Evolutionary conservation across 2,113 vertebrate species (phyloP), one percentile per base, ranked within the genome.

Genomic region (Engraulis encrasicolus): DNA sequence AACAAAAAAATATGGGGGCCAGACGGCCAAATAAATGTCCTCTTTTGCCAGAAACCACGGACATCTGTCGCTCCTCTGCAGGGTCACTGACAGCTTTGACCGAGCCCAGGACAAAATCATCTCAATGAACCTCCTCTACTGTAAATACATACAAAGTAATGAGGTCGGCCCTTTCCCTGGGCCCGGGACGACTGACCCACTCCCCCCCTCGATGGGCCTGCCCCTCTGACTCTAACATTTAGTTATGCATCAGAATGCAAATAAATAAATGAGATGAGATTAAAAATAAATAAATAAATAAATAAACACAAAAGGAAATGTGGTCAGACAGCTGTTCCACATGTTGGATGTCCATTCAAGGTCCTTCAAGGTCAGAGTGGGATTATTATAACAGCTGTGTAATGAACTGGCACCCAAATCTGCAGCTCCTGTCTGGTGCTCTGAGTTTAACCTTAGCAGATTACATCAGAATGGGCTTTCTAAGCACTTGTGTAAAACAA

Each of bases 311-410:
- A 31, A 74, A 74, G 17, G 6, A 27, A 27, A 31, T 66, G 58
- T 66, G 58, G 58, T 9, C 58, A 31, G 7, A 12, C 58, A 31
- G 7, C 7, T 66, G 58, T 66, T 11, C n/a, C 7, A 27, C n/a
- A n/a, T n/a, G n/a, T 23, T 66, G 27, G 66, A 12, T 74, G 66
- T 34, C 31, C 12, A 12, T 2, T 15, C n/a, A n/a, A n/a, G 11
- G 12, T 74, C 66, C 15, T 1, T 4, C 23, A 34, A 74, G 66
- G 66, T 74, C 27, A 17, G 31, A 23, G 27, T 23, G 12, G 66
- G 66, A 74, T 74, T 74, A 74, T 74, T 74, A 34, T 15, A 31
- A 74, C 31, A 74, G 17, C 66, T 74, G 27, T 74, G 14, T 74
- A 34, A 74, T n/a, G 23, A 58, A 58, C 66, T 34, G 31, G n/a